Percentiles rank a stretch among this genome's conserved stretches.
phyloP scores from a whole-genome alignment of 2,113 vertebrate species.

The Ceratotherium simum region DNA sequence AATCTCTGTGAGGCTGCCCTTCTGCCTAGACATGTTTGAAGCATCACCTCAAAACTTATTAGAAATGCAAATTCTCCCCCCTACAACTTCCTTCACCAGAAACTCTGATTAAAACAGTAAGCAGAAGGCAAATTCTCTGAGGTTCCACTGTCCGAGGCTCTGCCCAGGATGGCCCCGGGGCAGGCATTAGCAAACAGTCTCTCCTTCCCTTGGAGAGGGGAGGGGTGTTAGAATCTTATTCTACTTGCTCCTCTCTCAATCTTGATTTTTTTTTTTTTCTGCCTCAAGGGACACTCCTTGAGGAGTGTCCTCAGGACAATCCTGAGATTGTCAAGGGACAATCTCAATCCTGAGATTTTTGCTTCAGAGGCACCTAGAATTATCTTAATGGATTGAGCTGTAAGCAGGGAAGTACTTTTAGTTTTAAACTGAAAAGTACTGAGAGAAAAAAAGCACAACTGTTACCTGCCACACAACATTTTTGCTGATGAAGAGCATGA shows the following conservation, averaged over 20 bases:
- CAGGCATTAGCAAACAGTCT: not conserved
- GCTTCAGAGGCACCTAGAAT: not conserved
- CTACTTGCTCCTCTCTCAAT: not conserved
- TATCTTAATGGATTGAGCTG: not conserved
- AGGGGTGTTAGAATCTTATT: not conserved
- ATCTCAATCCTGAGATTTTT: not conserved
- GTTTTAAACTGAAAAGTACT: not conserved
- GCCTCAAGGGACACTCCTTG: not conserved
- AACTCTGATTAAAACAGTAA: not conserved
- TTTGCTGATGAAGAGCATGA: not conserved
- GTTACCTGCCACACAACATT: conserved; percentile 12
- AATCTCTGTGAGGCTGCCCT: not conserved
- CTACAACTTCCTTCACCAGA: not conserved
- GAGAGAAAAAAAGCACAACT: not conserved
- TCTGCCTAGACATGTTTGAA: not conserved
- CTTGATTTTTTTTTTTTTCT: not conserved
- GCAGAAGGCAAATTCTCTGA: not conserved
- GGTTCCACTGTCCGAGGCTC: not conserved
- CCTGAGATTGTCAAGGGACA: too few species aligned
- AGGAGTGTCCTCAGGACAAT: too few species aligned
- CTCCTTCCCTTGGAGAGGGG: not conserved
- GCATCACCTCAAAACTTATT: not conserved
- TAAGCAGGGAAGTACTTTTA: not conserved
- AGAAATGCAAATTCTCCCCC: not conserved
- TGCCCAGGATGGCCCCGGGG: not conserved